phyloP scores from a whole-genome alignment of 35 echinoderm and acorn worm genomes.

The Amphiura filiformis region DNA sequence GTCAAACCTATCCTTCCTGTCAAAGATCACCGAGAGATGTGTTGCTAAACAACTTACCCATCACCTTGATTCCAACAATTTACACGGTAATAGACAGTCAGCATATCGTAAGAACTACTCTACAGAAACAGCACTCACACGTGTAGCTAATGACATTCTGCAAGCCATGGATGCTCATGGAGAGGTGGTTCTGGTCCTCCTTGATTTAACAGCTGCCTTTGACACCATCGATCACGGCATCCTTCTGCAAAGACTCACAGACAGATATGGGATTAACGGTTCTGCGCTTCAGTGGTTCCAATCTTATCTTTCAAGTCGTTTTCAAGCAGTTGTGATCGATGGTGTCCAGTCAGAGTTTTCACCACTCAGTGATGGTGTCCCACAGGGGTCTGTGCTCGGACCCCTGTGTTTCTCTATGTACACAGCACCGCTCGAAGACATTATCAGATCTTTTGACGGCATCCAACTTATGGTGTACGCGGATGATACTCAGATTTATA shows the following conservation, averaged over 20 bases:
- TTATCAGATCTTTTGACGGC: constrained; percentile 9
- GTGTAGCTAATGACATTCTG: constrained; percentile 49
- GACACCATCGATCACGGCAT: constrained; percentile 52
- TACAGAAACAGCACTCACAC: constrained; percentile 38
- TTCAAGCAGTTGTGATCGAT: constrained; percentile 41
- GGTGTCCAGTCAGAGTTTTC: neutral
- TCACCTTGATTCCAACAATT: constrained; percentile 10
- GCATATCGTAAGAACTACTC: constrained; percentile 48
- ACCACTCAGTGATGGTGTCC: constrained; percentile 33
- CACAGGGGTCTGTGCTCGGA: constrained; percentile 68
- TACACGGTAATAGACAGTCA: constrained; percentile 45
- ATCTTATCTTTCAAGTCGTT: constrained; percentile 29
- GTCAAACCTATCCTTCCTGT: constrained; percentile 29
- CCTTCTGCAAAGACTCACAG: constrained; percentile 28
- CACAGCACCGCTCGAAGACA: no score
- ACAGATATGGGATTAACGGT: constrained; percentile 31
- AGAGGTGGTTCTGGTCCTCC: constrained; percentile 36
- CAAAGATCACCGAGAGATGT: constrained; percentile 39
- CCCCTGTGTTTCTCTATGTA: constrained; percentile 64
- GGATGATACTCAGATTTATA: constrained; percentile 58
- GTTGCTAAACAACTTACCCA: constrained; percentile 2
- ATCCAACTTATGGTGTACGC: constrained; percentile 42
- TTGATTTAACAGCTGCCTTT: constrained; percentile 62
- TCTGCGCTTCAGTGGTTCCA: constrained; percentile 45
- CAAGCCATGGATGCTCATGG: constrained; percentile 30